Conservation (phyloP, 2,113 vertebrate species). For the Podilymbus podiceps region DNA sequence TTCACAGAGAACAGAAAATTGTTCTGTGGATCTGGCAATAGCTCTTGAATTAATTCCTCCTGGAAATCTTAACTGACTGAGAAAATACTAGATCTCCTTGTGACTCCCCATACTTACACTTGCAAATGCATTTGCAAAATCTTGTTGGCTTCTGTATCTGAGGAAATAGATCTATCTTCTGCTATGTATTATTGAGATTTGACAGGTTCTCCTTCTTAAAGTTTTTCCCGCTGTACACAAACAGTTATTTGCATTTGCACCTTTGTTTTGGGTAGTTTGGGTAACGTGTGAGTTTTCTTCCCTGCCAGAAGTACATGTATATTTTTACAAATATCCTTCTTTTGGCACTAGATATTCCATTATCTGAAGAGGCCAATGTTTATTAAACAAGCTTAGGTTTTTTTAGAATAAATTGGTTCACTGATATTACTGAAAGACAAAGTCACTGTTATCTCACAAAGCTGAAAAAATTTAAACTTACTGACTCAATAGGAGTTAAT, state of each 20-base stretch:
- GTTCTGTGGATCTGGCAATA: neutral
- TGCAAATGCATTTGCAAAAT: neutral
- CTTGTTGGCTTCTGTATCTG: neutral
- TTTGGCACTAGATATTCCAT: neutral
- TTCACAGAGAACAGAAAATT: neutral
- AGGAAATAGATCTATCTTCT: neutral
- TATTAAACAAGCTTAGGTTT: neutral
- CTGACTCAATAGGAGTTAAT: slow-evolving; percentile 31
- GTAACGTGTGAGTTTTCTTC: neutral
- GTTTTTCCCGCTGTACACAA: neutral
- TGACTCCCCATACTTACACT: accelerated
- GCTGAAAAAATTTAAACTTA: slow-evolving; percentile 6
- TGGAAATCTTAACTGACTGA: neutral
- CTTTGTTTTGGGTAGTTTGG: neutral
- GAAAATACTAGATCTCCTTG: neutral
- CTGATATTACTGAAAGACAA: neutral
- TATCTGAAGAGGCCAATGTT: neutral
- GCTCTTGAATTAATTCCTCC: neutral
- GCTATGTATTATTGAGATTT: neutral
- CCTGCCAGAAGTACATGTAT: neutral
- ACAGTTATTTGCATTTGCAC: neutral
- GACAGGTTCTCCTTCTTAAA: neutral
- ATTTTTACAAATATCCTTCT: neutral
- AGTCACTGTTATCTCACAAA: neutral
- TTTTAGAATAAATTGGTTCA: neutral